Conservation (phyloP, 2,797 vertebrate genomes). For the Rhabdomys pumilio region DNA sequence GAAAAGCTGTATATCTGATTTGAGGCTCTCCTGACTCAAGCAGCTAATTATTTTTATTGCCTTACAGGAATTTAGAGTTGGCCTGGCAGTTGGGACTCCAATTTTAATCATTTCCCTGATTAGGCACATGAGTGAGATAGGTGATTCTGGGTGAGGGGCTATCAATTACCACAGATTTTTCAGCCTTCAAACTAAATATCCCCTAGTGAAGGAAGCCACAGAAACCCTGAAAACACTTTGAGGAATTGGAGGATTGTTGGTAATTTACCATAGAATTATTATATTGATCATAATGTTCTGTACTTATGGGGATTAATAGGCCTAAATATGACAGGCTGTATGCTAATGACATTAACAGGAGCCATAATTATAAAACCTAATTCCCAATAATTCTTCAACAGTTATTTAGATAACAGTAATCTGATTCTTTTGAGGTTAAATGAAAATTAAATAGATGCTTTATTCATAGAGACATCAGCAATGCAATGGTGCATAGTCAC, state of each 20-base stretch:
- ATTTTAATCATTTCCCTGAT: conserved; percentile 68
- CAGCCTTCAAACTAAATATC: background rate
- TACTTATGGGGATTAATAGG: conserved; percentile 80
- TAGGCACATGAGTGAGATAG: conserved; percentile 52
- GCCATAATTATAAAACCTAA: conserved; percentile 83
- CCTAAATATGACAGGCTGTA: conserved; percentile 83
- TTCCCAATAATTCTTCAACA: conserved; percentile 85
- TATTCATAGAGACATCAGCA: conserved; percentile 75
- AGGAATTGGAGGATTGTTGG: conserved; percentile 78
- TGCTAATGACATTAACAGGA: conserved; percentile 83
- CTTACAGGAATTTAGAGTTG: conserved; percentile 64
- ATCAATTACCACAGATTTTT: conserved; percentile 57
- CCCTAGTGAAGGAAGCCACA: conserved; percentile 23
- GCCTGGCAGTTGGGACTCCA: conserved; percentile 38
- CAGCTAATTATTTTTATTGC: conserved; percentile 70
- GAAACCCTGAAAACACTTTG: conserved; percentile 49
- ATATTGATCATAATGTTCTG: conserved; percentile 79
- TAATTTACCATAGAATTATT: conserved; percentile 79
- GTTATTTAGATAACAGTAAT: conserved; percentile 77
- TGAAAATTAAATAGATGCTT: conserved; percentile 80
- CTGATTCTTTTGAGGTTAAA: conserved; percentile 80
- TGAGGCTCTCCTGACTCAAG: conserved; percentile 44
- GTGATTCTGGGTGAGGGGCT: conserved; percentile 29
- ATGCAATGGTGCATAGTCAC: background rate
- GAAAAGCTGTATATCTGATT: conserved; percentile 66